A percentile compares a stretch with the other conserved stretches of the same genome.
Conservation (phyloP, 2,888 invertebrate species). For the Spilarctia lutea region DNA sequence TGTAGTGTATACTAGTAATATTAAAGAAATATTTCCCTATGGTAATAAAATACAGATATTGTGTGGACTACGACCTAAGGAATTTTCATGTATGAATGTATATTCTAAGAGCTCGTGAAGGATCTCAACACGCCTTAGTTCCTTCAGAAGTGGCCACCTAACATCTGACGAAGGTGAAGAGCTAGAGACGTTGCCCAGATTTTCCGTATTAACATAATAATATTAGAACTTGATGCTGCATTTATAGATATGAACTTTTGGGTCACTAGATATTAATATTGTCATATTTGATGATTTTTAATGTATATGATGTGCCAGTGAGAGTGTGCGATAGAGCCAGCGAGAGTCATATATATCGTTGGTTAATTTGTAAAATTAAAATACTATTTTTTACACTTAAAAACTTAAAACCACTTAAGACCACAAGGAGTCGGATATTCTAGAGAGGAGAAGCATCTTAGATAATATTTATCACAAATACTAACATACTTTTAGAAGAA, state of each 20-base stretch:
- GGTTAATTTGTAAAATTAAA: too few species aligned
- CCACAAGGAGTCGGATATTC: too few species aligned
- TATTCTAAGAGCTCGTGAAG: conserved; percentile 41
- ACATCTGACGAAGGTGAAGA: conserved; percentile 21
- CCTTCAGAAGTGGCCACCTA: conserved; percentile 52
- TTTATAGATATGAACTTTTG: not conserved
- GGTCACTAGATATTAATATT: not conserved
- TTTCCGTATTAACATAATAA: not conserved
- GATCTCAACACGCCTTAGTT: conserved; percentile 54
- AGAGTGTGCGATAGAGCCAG: too few species aligned
- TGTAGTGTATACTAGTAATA: too few species aligned
- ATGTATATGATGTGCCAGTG: too few species aligned
- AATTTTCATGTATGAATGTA: conserved; percentile 13
- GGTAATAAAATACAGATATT: not conserved
- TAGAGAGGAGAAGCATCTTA: too few species aligned
- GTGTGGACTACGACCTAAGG: not conserved
- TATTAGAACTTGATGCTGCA: not conserved
- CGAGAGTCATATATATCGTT: too few species aligned
- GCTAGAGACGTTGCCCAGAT: not conserved
- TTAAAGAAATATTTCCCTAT: not conserved
- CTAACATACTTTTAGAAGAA: too few species aligned
- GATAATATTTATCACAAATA: too few species aligned
- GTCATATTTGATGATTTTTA: not conserved
- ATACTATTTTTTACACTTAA: too few species aligned
- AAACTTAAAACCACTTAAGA: too few species aligned